These are phyloP conservation scores for Pteria penguin DNA, from an alignment of 2,888 invertebrate genomes.

Conservation along the genomic window DNA sequence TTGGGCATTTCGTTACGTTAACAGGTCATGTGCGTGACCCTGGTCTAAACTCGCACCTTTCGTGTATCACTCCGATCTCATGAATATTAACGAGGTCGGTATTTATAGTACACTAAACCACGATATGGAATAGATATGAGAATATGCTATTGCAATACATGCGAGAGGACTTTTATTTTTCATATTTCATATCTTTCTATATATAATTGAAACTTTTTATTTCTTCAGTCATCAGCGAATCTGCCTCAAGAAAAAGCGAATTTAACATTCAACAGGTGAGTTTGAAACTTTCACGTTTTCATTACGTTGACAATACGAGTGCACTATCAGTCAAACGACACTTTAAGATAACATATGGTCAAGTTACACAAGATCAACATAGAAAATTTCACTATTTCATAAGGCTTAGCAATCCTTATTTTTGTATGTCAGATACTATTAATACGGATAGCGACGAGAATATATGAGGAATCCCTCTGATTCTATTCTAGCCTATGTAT, in stretches of 20 bases:
- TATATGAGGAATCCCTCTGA: too few species aligned
- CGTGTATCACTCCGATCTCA: conserved; percentile 10
- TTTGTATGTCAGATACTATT: too few species aligned
- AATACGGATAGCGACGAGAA: too few species aligned
- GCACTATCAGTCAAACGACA: too few species aligned
- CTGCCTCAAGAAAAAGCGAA: neutral
- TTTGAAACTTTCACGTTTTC: neutral
- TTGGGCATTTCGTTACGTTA: neutral
- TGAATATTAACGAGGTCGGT: conserved; percentile 43
- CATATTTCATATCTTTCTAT: neutral
- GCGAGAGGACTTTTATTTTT: conserved; percentile 4
- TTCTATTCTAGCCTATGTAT: too few species aligned
- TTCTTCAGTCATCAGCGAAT: too few species aligned
- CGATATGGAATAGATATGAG: conserved; percentile 11
- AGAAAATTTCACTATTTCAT: too few species aligned
- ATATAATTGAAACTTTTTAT: too few species aligned
- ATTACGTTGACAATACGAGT: too few species aligned
- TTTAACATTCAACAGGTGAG: neutral
- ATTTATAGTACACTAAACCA: conserved; percentile 44
- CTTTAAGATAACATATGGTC: neutral
- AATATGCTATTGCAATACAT: conserved; percentile 14
- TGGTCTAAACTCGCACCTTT: too few species aligned
- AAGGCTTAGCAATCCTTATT: too few species aligned
- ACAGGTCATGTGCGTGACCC: neutral
- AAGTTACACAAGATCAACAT: too few species aligned